Conservation (phyloP, 2,113 vertebrate species). For the Gavia stellata region DNA sequence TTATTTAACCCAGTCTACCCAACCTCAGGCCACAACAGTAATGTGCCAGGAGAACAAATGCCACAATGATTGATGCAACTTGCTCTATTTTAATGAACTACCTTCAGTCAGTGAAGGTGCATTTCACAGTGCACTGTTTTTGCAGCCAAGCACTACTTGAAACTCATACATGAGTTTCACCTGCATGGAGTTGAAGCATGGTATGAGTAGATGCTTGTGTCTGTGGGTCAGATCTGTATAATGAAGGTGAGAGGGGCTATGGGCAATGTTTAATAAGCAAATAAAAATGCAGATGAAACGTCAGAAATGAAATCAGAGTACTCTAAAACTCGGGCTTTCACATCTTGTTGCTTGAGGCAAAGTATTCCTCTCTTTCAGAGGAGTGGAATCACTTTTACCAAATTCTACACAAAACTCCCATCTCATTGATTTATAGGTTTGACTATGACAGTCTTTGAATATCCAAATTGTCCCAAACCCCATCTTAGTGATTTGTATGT, state of each 20-base stretch:
- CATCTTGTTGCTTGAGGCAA: neutral
- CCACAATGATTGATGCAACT: neutral
- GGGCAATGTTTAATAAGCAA: neutral
- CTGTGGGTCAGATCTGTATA: neutral
- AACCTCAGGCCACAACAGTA: neutral
- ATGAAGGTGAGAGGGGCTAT: neutral
- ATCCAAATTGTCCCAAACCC: neutral
- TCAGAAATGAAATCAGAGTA: neutral
- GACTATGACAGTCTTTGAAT: neutral
- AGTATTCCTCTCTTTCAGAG: neutral
- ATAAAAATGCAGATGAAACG: neutral
- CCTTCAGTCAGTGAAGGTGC: neutral
- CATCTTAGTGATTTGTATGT: neutral
- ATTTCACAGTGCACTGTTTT: neutral
- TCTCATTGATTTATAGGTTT: neutral
- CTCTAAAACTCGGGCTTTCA: neutral
- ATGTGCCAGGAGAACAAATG: neutral
- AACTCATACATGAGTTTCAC: neutral
- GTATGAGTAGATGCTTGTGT: neutral
- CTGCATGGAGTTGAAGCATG: neutral
- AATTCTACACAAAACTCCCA: neutral
- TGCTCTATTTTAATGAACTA: neutral
- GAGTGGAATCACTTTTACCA: neutral
- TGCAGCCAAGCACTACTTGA: neutral
- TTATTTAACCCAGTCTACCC: neutral